These are phyloP conservation scores for Erpobdella octoculata DNA, from an alignment of 2,888 invertebrate genomes.

Conservation along the genomic window DNA sequence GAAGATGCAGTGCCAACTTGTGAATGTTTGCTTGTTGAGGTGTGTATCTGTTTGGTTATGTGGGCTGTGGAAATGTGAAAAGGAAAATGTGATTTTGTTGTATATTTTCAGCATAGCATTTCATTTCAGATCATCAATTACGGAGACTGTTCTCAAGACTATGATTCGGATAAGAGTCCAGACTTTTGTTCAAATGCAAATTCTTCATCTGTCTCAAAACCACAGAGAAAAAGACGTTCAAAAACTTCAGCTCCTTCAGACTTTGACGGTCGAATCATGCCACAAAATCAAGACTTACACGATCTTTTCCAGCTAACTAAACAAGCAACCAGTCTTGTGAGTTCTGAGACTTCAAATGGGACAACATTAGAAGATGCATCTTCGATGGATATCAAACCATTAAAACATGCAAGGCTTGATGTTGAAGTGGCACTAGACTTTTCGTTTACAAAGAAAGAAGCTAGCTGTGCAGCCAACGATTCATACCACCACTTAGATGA, in stretches of 20 bases:
- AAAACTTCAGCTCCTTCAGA: background rate
- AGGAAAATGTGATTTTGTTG: background rate
- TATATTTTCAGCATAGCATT: too few species aligned
- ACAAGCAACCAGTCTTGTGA: background rate
- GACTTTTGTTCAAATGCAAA: background rate
- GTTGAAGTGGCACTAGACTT: conserved; percentile 7
- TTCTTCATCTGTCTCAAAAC: background rate
- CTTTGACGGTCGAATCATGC: background rate
- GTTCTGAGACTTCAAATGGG: background rate
- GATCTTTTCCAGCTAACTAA: background rate
- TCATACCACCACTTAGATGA: background rate
- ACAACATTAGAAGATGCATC: background rate
- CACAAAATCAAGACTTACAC: background rate
- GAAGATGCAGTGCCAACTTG: too few species aligned
- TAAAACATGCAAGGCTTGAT: background rate
- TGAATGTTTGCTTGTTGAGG: too few species aligned
- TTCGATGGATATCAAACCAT: background rate
- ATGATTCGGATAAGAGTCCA: conserved; percentile 21
- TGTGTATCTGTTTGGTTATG: too few species aligned
- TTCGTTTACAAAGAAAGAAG: background rate
- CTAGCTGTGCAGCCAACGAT: background rate
- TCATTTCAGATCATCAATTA: conserved; percentile 25
- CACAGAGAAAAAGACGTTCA: background rate
- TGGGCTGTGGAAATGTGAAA: too few species aligned
- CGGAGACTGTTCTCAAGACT: conserved; percentile 22